Percentiles rank a stretch among this genome's conserved stretches.
phyloP scores from a whole-genome alignment of 2,113 vertebrate genomes.

The Brachypteracias leptosomus region DNA sequence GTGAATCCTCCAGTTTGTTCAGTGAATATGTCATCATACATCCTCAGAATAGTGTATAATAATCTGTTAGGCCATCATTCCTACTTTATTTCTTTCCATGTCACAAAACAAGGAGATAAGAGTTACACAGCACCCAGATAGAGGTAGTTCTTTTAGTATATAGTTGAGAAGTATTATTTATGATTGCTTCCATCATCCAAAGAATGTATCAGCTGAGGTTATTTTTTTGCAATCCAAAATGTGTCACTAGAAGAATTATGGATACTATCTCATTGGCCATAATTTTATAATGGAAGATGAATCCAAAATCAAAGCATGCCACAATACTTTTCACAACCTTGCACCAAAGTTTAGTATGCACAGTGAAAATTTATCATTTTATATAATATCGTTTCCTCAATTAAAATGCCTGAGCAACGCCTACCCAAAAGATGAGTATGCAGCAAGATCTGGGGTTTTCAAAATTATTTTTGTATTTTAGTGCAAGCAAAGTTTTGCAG shows the following conservation, averaged over 20 bases:
- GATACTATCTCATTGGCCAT: background rate
- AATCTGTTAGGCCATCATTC: background rate
- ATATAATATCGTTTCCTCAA: background rate
- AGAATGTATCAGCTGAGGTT: background rate
- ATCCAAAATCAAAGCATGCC: background rate
- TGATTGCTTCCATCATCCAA: background rate
- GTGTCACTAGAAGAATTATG: background rate
- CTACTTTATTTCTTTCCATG: background rate
- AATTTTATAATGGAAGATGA: background rate
- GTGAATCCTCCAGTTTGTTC: background rate
- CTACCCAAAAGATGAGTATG: background rate
- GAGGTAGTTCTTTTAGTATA: background rate
- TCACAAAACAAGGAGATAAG: background rate
- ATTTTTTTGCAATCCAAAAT: background rate
- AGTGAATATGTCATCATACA: background rate
- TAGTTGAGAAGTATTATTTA: background rate
- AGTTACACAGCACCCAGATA: background rate
- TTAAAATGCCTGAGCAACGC: background rate
- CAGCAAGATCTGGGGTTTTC: background rate
- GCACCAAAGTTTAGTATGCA: background rate
- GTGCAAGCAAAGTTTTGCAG: background rate
- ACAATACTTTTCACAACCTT: background rate
- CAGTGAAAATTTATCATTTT: background rate
- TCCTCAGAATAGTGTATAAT: background rate
- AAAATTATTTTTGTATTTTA: background rate